These are phyloP conservation scores for Ormia ochracea DNA, from an alignment of 2,888 invertebrate species.

Conservation along the genomic window DNA sequence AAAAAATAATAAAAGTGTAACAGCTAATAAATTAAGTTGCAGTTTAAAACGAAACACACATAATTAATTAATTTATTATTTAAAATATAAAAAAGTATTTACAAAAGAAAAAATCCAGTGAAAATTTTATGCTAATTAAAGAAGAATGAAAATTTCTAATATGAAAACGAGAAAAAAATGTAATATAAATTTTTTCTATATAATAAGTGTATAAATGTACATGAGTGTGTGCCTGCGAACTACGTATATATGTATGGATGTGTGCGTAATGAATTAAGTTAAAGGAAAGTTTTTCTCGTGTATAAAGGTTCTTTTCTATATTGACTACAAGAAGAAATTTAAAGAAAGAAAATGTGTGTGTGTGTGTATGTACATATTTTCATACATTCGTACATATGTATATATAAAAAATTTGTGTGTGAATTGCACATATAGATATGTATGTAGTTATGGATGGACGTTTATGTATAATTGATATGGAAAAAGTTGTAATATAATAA, in stretches of 20 bases:
- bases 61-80: conserved; percentile 46
- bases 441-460: no score
- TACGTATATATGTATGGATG: neutral
- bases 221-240: conserved; percentile 31
- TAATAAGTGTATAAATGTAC: conserved; percentile 38
- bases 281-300: conserved; percentile 58
- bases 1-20: conserved; percentile 41
- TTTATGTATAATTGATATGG: no score
- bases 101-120: conserved; percentile 42
- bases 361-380: neutral
- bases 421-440: no score
- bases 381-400: no score
- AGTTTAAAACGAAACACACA: conserved; percentile 54
- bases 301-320: conserved; percentile 50
- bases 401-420: no score
- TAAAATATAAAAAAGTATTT: conserved; percentile 28
- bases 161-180: conserved; percentile 62
- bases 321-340: conserved; percentile 28
- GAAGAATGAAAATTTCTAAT: conserved; percentile 54
- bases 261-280: conserved; percentile 49
- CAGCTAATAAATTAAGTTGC: conserved; percentile 58
- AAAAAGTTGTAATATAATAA: no score
- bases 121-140: conserved; percentile 48
- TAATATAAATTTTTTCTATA: conserved; percentile 59
- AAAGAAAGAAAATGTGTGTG: neutral